Conservation (phyloP, 2,797 vertebrate genomes). For the Chelmon rostratus region DNA sequence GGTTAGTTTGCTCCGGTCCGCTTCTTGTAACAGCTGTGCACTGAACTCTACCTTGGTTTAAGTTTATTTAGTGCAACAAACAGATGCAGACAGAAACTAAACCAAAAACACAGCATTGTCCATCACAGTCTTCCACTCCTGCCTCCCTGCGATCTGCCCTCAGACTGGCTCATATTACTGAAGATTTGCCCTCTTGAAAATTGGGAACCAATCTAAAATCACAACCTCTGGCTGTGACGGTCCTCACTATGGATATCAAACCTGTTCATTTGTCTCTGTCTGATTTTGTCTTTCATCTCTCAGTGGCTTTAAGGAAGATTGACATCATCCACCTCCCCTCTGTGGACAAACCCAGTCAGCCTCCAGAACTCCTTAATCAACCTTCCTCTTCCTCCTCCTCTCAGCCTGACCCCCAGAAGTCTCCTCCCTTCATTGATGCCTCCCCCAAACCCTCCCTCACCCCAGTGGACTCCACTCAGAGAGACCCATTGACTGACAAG, state of each 20-base stretch:
- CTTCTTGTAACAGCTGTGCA: too few species aligned
- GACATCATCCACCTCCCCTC: conserved; percentile 25
- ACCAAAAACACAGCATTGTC: background rate
- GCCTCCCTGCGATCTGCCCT: too few species aligned
- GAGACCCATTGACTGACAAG: conserved; percentile 11
- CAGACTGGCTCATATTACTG: background rate
- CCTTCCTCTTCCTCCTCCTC: background rate
- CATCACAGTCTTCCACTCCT: too few species aligned
- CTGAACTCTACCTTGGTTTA: too few species aligned
- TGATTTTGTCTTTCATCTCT: background rate
- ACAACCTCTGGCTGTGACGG: background rate
- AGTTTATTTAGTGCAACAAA: too few species aligned
- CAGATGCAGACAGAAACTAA: too few species aligned
- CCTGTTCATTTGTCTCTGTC: background rate
- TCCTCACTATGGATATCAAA: too few species aligned
- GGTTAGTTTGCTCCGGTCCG: too few species aligned
- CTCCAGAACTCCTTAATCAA: conserved; percentile 14
- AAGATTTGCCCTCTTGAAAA: background rate
- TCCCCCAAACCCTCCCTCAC: conserved; percentile 22
- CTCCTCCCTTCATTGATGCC: conserved; percentile 29
- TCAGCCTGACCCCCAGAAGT: conserved; percentile 24
- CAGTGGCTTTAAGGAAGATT: conserved; percentile 44
- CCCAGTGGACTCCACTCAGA: background rate
- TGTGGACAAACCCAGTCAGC: conserved; percentile 19
- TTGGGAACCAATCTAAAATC: background rate